Conservation (phyloP, 1,140 invertebrate species). For the Drosophila parvula region DNA sequence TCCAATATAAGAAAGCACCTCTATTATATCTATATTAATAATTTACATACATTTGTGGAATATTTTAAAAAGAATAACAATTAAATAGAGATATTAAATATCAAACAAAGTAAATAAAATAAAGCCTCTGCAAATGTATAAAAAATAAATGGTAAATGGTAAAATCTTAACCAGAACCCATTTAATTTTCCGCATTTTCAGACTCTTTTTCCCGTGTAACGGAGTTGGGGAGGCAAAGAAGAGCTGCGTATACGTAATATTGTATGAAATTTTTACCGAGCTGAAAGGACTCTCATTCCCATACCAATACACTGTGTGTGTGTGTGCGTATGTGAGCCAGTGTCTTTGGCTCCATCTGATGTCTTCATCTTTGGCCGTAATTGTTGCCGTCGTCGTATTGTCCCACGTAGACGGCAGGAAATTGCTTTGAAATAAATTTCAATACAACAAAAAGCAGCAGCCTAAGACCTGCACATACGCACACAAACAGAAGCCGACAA, state of each 20-base stretch:
- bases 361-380: slow-evolving; percentile 80
- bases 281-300: slow-evolving; percentile 3
- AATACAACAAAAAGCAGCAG: slow-evolving; percentile 77
- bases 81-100: too few species aligned
- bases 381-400: slow-evolving; percentile 69
- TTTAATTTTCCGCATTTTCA: not conserved
- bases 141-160: not conserved
- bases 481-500: slow-evolving; percentile 20
- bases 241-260: slow-evolving; percentile 77
- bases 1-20: not conserved
- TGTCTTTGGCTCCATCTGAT: slow-evolving; percentile 61
- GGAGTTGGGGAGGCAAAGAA: slow-evolving; percentile 20
- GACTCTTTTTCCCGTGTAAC: not conserved
- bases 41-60: too few species aligned
- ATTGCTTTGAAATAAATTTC: slow-evolving; percentile 82
- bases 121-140: too few species aligned
- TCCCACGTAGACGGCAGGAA: slow-evolving; percentile 78
- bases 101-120: not conserved
- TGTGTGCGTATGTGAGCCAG: slow-evolving; percentile 18
- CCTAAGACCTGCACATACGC: slow-evolving; percentile 56
- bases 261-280: slow-evolving; percentile 64
- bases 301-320: slow-evolving; percentile 9
- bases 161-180: not conserved
- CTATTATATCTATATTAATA: not conserved
- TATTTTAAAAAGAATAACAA: too few species aligned